These are phyloP conservation scores for Oncorhynchus tshawytscha DNA, from an alignment of 2,113 vertebrate species.

Conservation along the genomic window DNA sequence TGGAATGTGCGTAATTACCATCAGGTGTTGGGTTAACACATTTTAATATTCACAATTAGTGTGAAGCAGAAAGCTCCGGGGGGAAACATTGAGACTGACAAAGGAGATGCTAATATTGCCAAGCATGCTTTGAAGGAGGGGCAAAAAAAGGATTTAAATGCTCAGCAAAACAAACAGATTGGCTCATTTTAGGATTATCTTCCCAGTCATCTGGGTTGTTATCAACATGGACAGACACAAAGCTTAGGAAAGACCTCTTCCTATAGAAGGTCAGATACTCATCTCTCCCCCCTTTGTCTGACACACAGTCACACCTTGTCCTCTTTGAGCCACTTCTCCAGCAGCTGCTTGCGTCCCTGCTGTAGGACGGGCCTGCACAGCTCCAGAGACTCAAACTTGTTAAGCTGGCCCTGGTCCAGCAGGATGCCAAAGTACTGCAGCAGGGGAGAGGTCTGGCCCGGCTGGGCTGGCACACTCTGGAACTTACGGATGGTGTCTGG, in stretches of 20 bases:
- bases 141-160: conserved; percentile 25
- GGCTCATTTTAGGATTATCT: conserved; percentile 37
- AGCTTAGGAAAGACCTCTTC: conserved; percentile 46
- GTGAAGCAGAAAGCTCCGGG: neutral
- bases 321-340: conserved; percentile 98
- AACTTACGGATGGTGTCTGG: conserved; percentile 97
- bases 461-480: conserved; percentile 92
- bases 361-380: conserved; percentile 96
- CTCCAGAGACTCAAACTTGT: conserved; percentile 96
- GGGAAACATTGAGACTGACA: neutral
- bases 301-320: conserved; percentile 82
- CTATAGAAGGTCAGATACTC: conserved; percentile 28
- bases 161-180: conserved; percentile 41
- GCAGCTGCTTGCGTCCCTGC: conserved; percentile 94
- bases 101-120: neutral
- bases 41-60: too few relatives aligned
- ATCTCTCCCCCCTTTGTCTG: conserved; percentile 1
- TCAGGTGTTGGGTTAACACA: too few relatives aligned
- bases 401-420: conserved; percentile 92
- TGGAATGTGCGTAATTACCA: too few relatives aligned
- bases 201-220: conserved; percentile 18
- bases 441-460: conserved; percentile 91
- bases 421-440: conserved; percentile 94
- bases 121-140: neutral
- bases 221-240: conserved; percentile 43